These are phyloP conservation scores for Caenorhabditis briggsae DNA, from an alignment of 1,140 invertebrate species.

Conservation along the genomic window DNA sequence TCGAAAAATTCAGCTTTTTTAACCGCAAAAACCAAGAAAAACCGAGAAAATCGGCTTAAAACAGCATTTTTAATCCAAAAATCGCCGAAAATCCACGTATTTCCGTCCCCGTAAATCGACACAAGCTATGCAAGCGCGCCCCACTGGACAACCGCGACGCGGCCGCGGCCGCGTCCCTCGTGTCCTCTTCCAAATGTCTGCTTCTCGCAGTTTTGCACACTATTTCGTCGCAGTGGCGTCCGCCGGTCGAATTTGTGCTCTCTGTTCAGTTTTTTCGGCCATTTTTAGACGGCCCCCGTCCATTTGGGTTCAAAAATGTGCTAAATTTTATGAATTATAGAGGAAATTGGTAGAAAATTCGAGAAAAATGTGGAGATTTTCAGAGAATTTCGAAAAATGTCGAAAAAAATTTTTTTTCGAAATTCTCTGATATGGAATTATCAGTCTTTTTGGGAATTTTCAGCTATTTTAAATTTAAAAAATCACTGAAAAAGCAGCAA, in stretches of 20 bases:
- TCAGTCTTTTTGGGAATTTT: too few species aligned
- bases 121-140: background rate
- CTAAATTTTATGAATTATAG: too few species aligned
- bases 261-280: constrained; percentile 19
- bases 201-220: background rate
- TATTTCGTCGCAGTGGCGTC: background rate
- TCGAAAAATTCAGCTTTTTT: background rate
- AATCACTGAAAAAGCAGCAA: too few species aligned
- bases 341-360: background rate
- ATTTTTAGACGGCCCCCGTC: constrained; percentile 31
- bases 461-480: too few species aligned
- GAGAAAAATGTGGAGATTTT: background rate
- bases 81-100: background rate
- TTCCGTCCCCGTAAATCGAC: constrained; percentile 6
- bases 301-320: too few species aligned
- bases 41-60: background rate
- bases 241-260: too few species aligned
- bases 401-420: too few species aligned
- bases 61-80: background rate
- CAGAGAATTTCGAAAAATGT: background rate
- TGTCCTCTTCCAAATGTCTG: background rate
- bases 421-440: too few species aligned
- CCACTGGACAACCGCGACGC: background rate
- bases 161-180: background rate
- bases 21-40: background rate